A percentile compares a stretch with the other conserved stretches of the same genome.
phyloP scores from a whole-genome alignment of 2,113 vertebrate genomes.

The Heliornis fulica region DNA sequence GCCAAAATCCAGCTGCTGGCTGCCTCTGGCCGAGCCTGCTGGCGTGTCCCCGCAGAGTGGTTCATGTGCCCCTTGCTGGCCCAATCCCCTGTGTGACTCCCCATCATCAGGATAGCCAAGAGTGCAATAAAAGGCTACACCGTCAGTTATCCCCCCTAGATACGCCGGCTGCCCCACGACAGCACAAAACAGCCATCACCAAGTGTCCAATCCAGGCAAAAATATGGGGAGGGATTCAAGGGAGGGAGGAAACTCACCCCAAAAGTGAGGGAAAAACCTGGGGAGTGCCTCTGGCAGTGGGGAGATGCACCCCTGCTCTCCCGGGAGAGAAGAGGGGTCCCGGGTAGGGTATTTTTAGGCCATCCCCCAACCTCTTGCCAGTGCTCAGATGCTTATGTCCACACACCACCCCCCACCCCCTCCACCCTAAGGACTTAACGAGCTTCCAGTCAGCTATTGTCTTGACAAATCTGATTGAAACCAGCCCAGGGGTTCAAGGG shows the following conservation, averaged over 20 bases:
- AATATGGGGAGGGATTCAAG: rapidly evolving
- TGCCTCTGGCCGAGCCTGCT: background rate
- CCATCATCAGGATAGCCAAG: background rate
- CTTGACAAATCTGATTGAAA: constrained; percentile 43
- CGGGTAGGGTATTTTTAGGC: background rate
- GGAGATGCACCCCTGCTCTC: rapidly evolving
- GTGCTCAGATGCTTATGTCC: background rate
- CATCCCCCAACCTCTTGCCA: background rate
- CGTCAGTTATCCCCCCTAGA: background rate
- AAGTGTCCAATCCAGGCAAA: rapidly evolving
- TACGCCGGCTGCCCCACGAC: background rate
- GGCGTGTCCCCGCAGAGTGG: background rate
- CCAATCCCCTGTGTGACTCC: background rate
- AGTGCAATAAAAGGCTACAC: background rate
- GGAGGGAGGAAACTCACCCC: background rate
- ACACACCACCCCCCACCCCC: background rate
- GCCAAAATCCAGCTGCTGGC: background rate
- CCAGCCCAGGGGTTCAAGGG: constrained; percentile 19
- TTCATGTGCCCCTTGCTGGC: background rate
- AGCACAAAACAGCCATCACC: background rate
- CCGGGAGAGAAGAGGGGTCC: background rate
- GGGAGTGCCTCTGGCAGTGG: background rate
- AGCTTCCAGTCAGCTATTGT: constrained; percentile 51
- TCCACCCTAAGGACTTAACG: background rate
- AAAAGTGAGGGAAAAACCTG: background rate